Evolutionary conservation across 2,888 invertebrate species (phyloP), one percentile per base, ranked within the genome.

Genomic region (Therioaphis trifolii): DNA sequence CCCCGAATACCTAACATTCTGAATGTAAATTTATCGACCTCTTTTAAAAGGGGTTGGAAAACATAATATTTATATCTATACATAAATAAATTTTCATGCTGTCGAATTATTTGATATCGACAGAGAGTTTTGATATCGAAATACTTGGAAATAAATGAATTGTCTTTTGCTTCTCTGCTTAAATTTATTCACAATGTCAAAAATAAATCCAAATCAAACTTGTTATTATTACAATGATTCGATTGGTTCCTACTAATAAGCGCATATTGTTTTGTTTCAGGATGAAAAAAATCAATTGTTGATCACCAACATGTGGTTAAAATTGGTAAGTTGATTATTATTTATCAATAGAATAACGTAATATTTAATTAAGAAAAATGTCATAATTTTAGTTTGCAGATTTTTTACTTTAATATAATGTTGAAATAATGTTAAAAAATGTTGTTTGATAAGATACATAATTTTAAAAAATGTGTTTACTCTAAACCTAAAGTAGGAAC

Each of bases 211-310:
- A 85, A 84, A 79, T 61, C 4, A 58, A 29, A 63, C 24, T 12
- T 63, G 11, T 2, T 9, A 80, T 21, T 58, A 61, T 43, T 68
- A 43, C 52, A n/a, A 55, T 18, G 9, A 49, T 5, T 0, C 27
- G 0, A 29, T 58, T 24, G n/a, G 24, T n/a, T n/a, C n/a, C n/a
- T 58, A 55, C n/a, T 61, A 75, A 61, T n/a, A 1, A 0, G 1
- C 0, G 7, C 7, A 1, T 46, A 7, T 1, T 27, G 1, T 0
- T 85, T 78, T 61, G 43, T 93, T 92, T 87, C 92, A 97, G 96
- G 96, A 97, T 91, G 97, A 97, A 91, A 97, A 97, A 91, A 97
- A 97, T 92, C 97, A 97, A 92, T 93, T 97, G 90, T 93, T 97
- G 89, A 95, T 96, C 90, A 95, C 97, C 88, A 97, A 97, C 91